Base-by-base conservation (phyloP, 2,797 vertebrate species). In the Emys orbicularis region DNA sequence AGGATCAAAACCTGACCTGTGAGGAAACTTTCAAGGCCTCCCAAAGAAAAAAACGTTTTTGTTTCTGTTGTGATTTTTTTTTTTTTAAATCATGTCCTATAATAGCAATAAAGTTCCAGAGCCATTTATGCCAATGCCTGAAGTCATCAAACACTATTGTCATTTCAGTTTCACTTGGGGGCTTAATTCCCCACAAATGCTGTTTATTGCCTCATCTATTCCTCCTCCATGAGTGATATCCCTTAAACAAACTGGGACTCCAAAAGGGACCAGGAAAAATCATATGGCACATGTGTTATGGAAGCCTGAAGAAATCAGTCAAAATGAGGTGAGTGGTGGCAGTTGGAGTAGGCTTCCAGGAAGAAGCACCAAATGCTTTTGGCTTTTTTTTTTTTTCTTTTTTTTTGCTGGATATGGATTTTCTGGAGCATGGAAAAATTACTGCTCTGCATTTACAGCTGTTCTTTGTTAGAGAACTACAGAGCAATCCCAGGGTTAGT, bases 361-460 rank as follows among this genome's bases (percentile, higher is more conserved):
- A 81, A 89, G 89, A 95, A 16, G 27, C 87, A 2, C 49, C 23
- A 53, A 8, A 0, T 86, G 59, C 29, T 84, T 80, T 12, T 41
- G 79, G 15, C n/a, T 13, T n/a, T n/a, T n/a, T n/a, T 72, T 44
- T 41, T 41, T 41, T 49, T 79, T 34, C 21, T 2, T 41, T 41
- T 41, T 49, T 79, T 34, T 21, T 1, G 1, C 31, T 83, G 87
- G 52, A 90, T 53, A 90, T 93, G 54, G 54, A 88, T 90, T 89
- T 93, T 80, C 86, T 7, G 6, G 85, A 91, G 91, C 95, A 95
- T 72, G 90, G 65, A 77, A 81, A 93, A 93, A 83, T 1, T 0
- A 34, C 92, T 68, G 83, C 88, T 85, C 84, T 84, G 90, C 94
- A 94, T 92, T 83, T 91, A 74, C 50, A 13, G 53, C 88, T 95